Percentiles rank a stretch among this genome's conserved stretches.
Conservation (phyloP, 2,113 vertebrate species). For the Scophthalmus maximus region DNA sequence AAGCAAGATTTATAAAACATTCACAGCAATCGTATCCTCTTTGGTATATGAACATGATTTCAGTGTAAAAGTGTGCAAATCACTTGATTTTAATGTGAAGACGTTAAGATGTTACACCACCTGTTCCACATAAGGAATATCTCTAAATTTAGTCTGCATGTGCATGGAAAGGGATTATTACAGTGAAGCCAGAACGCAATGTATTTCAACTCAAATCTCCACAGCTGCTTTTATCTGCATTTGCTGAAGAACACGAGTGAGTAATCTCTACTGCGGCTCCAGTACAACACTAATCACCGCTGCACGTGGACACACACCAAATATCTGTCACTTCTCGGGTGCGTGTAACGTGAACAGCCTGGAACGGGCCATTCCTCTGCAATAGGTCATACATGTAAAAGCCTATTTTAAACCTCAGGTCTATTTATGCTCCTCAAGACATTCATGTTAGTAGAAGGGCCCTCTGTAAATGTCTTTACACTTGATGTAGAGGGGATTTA, state of each 20-base stretch:
- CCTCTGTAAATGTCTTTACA: constrained; percentile 9
- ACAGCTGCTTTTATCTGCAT: constrained; percentile 38
- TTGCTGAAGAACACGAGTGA: constrained; percentile 33
- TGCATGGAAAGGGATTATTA: constrained; percentile 37
- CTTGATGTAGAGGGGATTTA: background rate
- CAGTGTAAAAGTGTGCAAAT: background rate
- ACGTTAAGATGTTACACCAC: background rate
- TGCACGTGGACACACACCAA: constrained; percentile 45
- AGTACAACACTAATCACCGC: constrained; percentile 54
- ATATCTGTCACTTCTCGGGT: constrained; percentile 29
- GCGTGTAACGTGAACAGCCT: constrained; percentile 58
- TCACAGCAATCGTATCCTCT: background rate
- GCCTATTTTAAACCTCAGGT: constrained; percentile 59
- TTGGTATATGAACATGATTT: background rate
- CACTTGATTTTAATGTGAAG: background rate
- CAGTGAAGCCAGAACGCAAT: constrained; percentile 17
- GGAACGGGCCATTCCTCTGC: constrained; percentile 37
- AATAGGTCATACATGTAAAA: constrained; percentile 42
- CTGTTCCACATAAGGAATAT: constrained; percentile 5
- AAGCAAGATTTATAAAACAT: constrained; percentile 15
- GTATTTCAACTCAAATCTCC: constrained; percentile 21
- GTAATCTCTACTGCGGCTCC: constrained; percentile 50
- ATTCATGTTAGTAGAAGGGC: constrained; percentile 19
- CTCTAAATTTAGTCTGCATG: constrained; percentile 12
- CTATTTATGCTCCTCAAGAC: constrained; percentile 51